Evolutionary conservation across 1,140 invertebrate species (phyloP).

Genomic region (Oryzaephilus surinamensis): DNA sequence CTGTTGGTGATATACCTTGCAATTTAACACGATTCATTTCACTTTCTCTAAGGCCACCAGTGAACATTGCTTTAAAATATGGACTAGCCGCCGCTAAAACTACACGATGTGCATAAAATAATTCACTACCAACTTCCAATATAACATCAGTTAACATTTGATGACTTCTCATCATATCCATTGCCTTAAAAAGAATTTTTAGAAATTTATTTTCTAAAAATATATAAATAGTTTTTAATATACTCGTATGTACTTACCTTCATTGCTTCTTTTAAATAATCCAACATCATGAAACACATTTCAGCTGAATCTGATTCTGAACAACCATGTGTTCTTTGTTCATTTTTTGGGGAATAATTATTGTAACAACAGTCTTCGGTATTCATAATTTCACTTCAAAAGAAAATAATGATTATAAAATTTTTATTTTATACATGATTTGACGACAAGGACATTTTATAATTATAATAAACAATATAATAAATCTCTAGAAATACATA

Average conservation of each 20-base stretch:
- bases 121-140: slow-evolving; percentile 70
- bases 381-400: neutral
- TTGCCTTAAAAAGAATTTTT: slow-evolving; percentile 46
- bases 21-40: slow-evolving; percentile 76
- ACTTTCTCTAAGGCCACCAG: slow-evolving; percentile 73
- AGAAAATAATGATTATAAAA: too few species aligned
- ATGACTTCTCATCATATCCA: slow-evolving; percentile 80
- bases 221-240: slow-evolving; percentile 12
- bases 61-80: slow-evolving; percentile 95
- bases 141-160: slow-evolving; percentile 85
- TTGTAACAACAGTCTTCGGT: neutral
- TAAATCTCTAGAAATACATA: too few species aligned
- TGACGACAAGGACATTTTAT: too few species aligned
- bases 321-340: too few species aligned
- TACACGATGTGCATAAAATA: slow-evolving; percentile 84
- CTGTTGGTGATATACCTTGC: slow-evolving; percentile 77
- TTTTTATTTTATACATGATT: too few species aligned
- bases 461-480: too few species aligned
- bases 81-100: slow-evolving; percentile 87
- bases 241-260: slow-evolving; percentile 55
- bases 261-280: slow-evolving; percentile 74
- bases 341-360: slow-evolving; percentile 1
- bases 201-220: slow-evolving; percentile 1
- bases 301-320: slow-evolving; percentile 49
- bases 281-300: slow-evolving; percentile 78